Evolutionary conservation across 2,888 invertebrate species (phyloP).

Genomic region (Entomobrya multifasciata): DNA sequence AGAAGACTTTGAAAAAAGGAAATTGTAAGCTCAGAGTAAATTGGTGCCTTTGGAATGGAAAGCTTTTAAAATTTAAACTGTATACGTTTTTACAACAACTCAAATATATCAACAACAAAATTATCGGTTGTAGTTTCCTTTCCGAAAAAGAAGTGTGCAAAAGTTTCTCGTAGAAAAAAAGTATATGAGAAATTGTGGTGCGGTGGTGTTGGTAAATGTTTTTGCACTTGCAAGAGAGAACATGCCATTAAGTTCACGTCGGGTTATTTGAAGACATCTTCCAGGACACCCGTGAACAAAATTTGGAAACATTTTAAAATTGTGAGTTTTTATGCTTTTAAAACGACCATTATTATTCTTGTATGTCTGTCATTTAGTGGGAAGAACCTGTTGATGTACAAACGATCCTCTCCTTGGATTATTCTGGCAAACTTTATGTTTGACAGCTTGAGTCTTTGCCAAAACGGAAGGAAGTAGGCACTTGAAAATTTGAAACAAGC

Average conservation of each 20-base stretch:
- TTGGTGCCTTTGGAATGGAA: too few species aligned
- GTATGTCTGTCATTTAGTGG: slow-evolving; percentile 5
- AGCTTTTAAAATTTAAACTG: too few species aligned
- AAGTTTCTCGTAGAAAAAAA: background rate
- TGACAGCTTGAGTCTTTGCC: slow-evolving; percentile 43
- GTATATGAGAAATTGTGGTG: too few species aligned
- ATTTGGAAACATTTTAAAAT: background rate
- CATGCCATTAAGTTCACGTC: slow-evolving; percentile 1
- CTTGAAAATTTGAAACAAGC: slow-evolving; percentile 14
- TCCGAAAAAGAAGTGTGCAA: background rate
- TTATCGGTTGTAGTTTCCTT: too few species aligned
- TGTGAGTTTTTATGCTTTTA: background rate
- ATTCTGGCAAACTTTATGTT: slow-evolving; percentile 39
- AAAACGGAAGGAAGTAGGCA: slow-evolving; percentile 35
- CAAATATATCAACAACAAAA: too few species aligned
- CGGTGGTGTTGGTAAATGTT: too few species aligned
- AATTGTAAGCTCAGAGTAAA: too few species aligned
- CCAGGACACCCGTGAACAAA: background rate
- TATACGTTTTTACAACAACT: too few species aligned
- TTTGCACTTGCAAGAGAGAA: too few species aligned
- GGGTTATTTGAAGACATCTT: background rate
- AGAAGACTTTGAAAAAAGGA: too few species aligned
- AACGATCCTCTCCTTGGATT: slow-evolving; percentile 2
- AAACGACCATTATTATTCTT: background rate
- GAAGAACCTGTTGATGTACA: slow-evolving; percentile 44